Evolutionary conservation across 2,113 vertebrate species (phyloP), one percentile per base, ranked within the genome.

Genomic region (Austrofundulus limnaeus): DNA sequence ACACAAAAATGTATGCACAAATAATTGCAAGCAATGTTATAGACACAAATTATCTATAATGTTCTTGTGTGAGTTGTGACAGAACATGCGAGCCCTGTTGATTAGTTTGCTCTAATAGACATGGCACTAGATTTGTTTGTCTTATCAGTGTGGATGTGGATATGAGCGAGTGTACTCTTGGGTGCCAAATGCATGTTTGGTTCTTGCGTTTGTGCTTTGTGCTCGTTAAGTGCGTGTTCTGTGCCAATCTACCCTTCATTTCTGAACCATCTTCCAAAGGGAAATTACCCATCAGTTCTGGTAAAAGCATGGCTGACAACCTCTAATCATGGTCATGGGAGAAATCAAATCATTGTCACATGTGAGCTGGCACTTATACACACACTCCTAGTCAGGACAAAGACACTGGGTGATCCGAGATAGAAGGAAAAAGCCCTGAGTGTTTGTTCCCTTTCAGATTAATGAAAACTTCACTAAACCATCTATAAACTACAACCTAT

Each of bases 241-340:
- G 45, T 70, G 75, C 64, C 76, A 79, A 80, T 90, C 84, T 77
- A 78, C 66, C 75, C 49, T 19, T 86, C 88, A 79, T 66, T 75
- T 80, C 80, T 57, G 69, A 81, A 85, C 83, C 87, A 82, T 85
- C 86, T 85, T 88, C 89, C 83, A 80, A 83, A 91, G 84, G 83
- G 82, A 92, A 90, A 92, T 91, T 89, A 87, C 66, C 85, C 86
- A 88, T 90, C 90, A 85, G 81, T 72, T 85, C 67, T 66, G 59
- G 73, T 86, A 85, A 89, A 91, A 89, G 87, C 83, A 86, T 83
- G 86, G 85, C 84, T 91, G 90, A 91, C 90, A 92, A 87, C 86
- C 84, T 83, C 68, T 87, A 89, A 91, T 91, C 85, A 86, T 21
- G 64, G 84, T 78, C 83, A 85, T 60, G 62, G 83, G 75, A 73